A percentile compares a stretch with the other conserved stretches of the same genome.
These are phyloP conservation scores for Pissodes strobi DNA, from an alignment of 1,140 invertebrate species.

Conservation along the genomic window DNA sequence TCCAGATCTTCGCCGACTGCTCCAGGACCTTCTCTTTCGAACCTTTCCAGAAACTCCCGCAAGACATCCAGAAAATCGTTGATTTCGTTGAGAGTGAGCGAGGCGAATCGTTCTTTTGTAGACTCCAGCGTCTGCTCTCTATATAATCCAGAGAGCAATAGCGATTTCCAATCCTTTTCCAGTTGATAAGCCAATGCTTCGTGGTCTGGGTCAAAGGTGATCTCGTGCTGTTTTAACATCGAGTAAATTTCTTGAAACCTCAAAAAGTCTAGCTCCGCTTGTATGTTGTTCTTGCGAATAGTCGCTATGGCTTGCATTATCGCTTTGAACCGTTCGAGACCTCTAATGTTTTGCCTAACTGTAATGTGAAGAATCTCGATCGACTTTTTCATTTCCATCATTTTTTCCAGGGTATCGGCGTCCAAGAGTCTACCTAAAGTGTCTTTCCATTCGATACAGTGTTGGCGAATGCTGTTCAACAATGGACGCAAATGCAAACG, in stretches of 20 bases:
- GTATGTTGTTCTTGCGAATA: constrained; percentile 73
- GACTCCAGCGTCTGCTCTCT: constrained; percentile 69
- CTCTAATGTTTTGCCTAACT: constrained; percentile 72
- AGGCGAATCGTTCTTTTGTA: constrained; percentile 79
- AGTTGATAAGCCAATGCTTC: constrained; percentile 64
- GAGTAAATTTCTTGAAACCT: constrained; percentile 65
- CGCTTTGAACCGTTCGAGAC: constrained; percentile 79
- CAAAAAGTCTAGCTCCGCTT: constrained; percentile 74
- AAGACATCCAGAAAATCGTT: constrained; percentile 69
- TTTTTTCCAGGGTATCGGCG: constrained; percentile 62
- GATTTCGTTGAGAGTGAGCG: constrained; percentile 74
- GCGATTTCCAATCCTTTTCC: constrained; percentile 68
- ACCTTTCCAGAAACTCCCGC: constrained; percentile 71
- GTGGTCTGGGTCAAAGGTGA: constrained; percentile 58
- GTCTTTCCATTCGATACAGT: constrained; percentile 73
- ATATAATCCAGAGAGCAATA: constrained; percentile 70
- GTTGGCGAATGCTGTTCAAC: constrained; percentile 65
- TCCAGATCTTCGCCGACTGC: constrained; percentile 77
- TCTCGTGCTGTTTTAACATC: constrained; percentile 50
- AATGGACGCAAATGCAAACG: constrained; percentile 70
- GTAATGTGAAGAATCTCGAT: constrained; percentile 64
- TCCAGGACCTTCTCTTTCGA: constrained; percentile 74
- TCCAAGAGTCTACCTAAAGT: constrained; percentile 67
- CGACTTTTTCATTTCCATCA: constrained; percentile 65
- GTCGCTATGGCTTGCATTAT: constrained; percentile 80